Evolutionary conservation across 1,140 invertebrate species (phyloP), one percentile per base, ranked within the genome.

Genomic region (Periplaneta americana): DNA sequence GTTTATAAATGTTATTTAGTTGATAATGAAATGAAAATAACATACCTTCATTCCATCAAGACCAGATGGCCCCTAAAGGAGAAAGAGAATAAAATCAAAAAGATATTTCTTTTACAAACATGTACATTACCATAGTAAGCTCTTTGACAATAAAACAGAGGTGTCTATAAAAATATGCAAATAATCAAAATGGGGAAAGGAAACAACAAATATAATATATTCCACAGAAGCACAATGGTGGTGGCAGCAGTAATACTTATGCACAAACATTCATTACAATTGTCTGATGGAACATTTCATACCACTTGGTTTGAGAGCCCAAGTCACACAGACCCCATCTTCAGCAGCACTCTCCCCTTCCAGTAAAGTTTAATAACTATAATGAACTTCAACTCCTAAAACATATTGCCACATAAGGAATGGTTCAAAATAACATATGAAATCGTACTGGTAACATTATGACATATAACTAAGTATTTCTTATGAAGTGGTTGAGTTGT

Each of bases 21-120:
- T n/a, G n/a, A n/a, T n/a, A n/a, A n/a, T n/a, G n/a, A n/a, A n/a
- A n/a, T n/a, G n/a, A 66, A 66, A 48, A 66, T 0, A 75, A 86
- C 87, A 89, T 90, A 93, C 93, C 91, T 94, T 94, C 91, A 93
- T 93, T 86, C 93, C 93, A 89, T 94, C 93, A 84, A 94, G 88
- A 82, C 93, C 93, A 74, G 93, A 92, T 37, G 92, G 93, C 83
- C 93, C 93, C 93, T 94, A 88, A 86, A 90, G 90, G 87, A 88
- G 83, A 66, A 85, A 83, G 87, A 86, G 86, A 85, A 84, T 85
- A 87, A 85, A 84, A 83, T 82, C 81, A 85, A 84, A 85, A 83
- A 83, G 82, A 82, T 80, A 84, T 84, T 79, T 82, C 83, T 81
- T 83, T 82, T 39, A 84, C 79, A 80, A 80, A 82, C 36, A 34